Conservation (phyloP, 2,797 vertebrate species). For the Tiaroga cobitis region DNA sequence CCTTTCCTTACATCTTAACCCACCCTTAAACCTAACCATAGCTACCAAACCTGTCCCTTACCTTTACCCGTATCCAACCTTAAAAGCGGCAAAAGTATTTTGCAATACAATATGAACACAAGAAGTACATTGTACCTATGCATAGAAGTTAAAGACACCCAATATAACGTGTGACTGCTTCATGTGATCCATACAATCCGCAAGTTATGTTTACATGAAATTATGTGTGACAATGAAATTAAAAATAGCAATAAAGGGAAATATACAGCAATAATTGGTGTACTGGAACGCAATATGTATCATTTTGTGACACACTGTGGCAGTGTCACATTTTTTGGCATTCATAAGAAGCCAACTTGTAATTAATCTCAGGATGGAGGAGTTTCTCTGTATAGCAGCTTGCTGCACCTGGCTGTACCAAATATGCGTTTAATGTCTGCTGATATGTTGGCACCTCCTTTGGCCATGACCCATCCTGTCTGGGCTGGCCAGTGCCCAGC, state of each 20-base stretch:
- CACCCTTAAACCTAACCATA: not conserved
- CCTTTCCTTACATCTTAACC: not conserved
- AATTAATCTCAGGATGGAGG: conserved; percentile 38
- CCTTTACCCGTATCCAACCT: not conserved
- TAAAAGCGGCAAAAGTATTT: not conserved
- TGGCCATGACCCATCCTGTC: conserved; percentile 23
- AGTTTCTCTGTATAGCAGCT: conserved; percentile 32
- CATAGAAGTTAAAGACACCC: not conserved
- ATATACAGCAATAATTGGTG: not conserved
- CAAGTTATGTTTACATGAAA: not conserved
- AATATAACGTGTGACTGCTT: not conserved
- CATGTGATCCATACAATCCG: not conserved
- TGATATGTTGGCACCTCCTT: conserved; percentile 45
- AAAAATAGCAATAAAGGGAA: not conserved
- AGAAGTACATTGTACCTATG: not conserved
- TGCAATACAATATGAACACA: not conserved
- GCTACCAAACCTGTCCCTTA: not conserved
- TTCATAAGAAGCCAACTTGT: conserved; percentile 51
- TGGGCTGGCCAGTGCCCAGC: conserved; percentile 27
- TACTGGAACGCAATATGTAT: not conserved
- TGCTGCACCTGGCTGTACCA: conserved; percentile 44
- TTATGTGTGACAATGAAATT: not conserved
- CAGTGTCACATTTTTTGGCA: not conserved
- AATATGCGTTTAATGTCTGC: conserved; percentile 53
- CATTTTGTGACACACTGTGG: not conserved